Evolutionary conservation across 2,797 vertebrate species (phyloP).

Genomic region (Echiichthys vipera): DNA sequence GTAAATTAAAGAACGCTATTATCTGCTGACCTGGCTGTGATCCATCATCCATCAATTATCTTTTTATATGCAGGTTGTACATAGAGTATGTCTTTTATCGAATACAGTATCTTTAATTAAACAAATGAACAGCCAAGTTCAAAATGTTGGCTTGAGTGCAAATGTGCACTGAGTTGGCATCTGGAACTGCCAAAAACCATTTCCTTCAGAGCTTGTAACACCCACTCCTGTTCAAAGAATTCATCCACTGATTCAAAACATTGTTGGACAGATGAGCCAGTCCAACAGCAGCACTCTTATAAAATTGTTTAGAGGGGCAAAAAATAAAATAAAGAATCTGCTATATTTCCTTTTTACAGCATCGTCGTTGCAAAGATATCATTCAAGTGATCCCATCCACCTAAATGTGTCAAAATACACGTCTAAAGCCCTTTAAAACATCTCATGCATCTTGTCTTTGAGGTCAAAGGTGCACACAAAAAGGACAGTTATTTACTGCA

Average conservation of each 20-base stretch:
- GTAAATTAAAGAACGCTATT: neutral
- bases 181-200: constrained; percentile 45
- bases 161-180: constrained; percentile 26
- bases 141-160: constrained; percentile 15
- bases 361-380: neutral
- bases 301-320: neutral
- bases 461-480: constrained; percentile 24
- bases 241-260: constrained; percentile 25
- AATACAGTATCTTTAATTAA: constrained; percentile 23
- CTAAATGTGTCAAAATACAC: constrained; percentile 12
- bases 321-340: constrained; percentile 3
- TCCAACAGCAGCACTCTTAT: neutral
- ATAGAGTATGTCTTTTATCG: neutral
- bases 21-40: neutral
- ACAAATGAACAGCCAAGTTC: constrained; percentile 18
- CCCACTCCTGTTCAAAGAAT: constrained; percentile 33
- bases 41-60: constrained; percentile 1
- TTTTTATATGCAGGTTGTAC: neutral
- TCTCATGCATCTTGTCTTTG: neutral
- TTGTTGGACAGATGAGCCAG: neutral
- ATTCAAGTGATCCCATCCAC: neutral
- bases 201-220: constrained; percentile 33
- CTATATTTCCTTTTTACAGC: neutral
- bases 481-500: constrained; percentile 27
- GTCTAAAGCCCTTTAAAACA: constrained; percentile 8